Conservation (phyloP, 1,140 invertebrate genomes). For the Plodia interpunctella region DNA sequence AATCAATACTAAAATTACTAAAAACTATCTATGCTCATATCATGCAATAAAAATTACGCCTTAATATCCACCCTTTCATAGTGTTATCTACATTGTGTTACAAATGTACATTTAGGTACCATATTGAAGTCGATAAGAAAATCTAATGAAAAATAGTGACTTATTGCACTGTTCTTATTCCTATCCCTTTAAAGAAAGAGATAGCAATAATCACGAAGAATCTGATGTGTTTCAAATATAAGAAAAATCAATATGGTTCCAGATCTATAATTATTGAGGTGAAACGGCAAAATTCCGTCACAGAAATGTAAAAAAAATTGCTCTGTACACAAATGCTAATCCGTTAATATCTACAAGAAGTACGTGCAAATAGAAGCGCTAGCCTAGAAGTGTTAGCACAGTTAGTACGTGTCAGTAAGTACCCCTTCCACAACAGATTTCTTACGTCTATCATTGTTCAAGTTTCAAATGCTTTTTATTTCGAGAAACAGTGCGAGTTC, state of each 20-base stretch:
- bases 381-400: conserved; percentile 38
- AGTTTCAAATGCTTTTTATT: too few relatives aligned
- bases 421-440: neutral
- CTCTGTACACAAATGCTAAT: too few relatives aligned
- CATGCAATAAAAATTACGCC: too few relatives aligned
- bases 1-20: too few relatives aligned
- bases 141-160: neutral
- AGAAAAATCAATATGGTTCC: neutral
- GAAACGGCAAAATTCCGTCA: neutral
- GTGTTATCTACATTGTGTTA: conserved; percentile 2
- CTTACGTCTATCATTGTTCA: conserved; percentile 37
- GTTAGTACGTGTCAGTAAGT: conserved; percentile 41
- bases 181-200: too few relatives aligned
- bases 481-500: too few relatives aligned
- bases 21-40: too few relatives aligned
- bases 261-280: neutral
- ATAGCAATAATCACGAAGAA: too few relatives aligned
- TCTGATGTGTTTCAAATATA: neutral
- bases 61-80: neutral
- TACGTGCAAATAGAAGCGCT: conserved; percentile 26
- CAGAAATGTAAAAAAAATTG: neutral
- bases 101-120: conserved; percentile 1
- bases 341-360: neutral
- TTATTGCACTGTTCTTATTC: too few relatives aligned
- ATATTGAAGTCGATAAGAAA: neutral